Base-by-base conservation (phyloP, 1,140 invertebrate genomes). In the Scaptomyza graminum region DNA sequence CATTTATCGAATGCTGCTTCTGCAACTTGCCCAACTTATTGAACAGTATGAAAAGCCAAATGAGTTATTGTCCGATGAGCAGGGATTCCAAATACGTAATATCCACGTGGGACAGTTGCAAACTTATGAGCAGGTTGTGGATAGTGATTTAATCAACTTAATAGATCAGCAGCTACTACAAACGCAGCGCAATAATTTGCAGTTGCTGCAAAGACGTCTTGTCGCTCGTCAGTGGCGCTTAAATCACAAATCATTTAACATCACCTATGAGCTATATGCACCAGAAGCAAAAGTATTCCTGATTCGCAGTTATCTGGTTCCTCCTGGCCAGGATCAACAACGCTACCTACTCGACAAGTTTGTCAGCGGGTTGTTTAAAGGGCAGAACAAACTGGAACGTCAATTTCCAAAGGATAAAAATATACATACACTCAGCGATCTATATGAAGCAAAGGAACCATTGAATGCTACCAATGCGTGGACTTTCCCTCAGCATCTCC, bases 191-290 rank as follows among this genome's bases (percentile, higher is more conserved):
- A 90, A 90, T 28, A 79, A 90, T 56, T 46, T 90, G n/a, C 64
- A 74, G n/a, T 57, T 89, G 15, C 54, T 90, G 12, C 72, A 60
- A 5, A 74, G 79, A 8, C 82, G 73, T 31, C 60, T 85, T 6
- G 65, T 91, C 34, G 93, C 94, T 1, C 92, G 93, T 47, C 93
- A 94, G 52, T 83, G 90, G 1, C 94, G 94, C 68, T 91, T 95
- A 1, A 94, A 94, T 57, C 94, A 95, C 22, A 68, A 73, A 15
- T 12, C 63, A 0, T 91, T 91, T 12, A 67, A 54, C 47, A 76
- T 93, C n/a, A 51, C 37, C 13, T 59, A 47, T 22, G 16, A 78
- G 1, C 25, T 85, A 0, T 28, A n/a, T 12, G 56, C 57, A 11
- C 15, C 16, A 76, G 82, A 28, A 80, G 92, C 63, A 72, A 83